These are phyloP conservation scores for Zaprionus obscuricornis DNA, from an alignment of 2,888 invertebrate species.

Conservation along the genomic window DNA sequence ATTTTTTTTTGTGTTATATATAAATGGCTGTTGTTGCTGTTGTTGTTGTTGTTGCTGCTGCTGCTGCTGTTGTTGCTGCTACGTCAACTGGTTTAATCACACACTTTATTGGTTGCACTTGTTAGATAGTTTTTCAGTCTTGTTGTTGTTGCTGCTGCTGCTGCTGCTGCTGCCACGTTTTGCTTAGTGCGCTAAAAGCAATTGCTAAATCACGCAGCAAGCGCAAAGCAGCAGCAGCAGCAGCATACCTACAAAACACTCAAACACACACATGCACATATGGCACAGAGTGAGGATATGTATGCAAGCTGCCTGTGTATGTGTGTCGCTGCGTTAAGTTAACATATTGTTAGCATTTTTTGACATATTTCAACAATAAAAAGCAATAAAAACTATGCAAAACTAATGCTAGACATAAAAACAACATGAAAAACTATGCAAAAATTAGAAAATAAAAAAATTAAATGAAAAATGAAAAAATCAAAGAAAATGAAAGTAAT, in stretches of 20 bases:
- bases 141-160: constrained; percentile 33
- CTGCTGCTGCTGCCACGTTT: constrained; percentile 52
- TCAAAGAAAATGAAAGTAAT: constrained; percentile 4
- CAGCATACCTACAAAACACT: constrained; percentile 26
- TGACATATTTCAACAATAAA: constrained; percentile 38
- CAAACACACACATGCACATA: constrained; percentile 14
- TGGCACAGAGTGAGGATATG: constrained; percentile 15
- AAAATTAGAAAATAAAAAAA: constrained; percentile 26
- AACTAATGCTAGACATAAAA: background rate
- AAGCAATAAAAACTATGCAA: constrained; percentile 22
- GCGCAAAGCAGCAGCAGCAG: constrained; percentile 6
- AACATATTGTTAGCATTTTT: constrained; percentile 74
- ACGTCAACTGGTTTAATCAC: constrained; percentile 66
- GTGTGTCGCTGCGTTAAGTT: constrained; percentile 33
- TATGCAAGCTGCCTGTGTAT: constrained; percentile 13
- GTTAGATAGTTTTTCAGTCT: constrained; percentile 36
- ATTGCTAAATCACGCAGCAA: constrained; percentile 37
- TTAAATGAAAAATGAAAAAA: constrained; percentile 28
- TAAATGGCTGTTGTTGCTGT: background rate
- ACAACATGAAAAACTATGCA: constrained; percentile 9
- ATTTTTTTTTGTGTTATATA: background rate
- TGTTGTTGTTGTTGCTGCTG: background rate
- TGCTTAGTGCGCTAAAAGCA: constrained; percentile 50
- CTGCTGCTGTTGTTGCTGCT: constrained; percentile 18
- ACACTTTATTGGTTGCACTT: constrained; percentile 69